Base-by-base conservation (phyloP, 2,797 vertebrate species). In the Ctenosaura bakeri region DNA sequence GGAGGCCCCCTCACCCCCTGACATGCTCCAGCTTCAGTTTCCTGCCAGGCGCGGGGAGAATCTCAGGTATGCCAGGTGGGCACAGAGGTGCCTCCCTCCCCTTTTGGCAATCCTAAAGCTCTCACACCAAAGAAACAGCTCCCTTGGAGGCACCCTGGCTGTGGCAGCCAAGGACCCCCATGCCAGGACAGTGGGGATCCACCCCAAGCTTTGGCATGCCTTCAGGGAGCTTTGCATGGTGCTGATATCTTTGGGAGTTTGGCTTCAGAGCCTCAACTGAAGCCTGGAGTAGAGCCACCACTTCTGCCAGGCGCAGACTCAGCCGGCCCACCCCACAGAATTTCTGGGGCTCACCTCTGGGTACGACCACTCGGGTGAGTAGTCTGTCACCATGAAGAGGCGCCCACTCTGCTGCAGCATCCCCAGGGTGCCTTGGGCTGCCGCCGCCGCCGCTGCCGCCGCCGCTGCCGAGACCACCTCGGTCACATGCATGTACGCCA, bases 361-460 rank as follows among this genome's bases (percentile, higher is more conserved):
- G 94, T 99, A 99, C 54, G 99, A 99, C 99, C 99, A 99, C 95
- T 99, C 99, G 1, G 99, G 99, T 66, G 99, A 99, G 96, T 99
- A 99, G 97, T 99, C 99, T 1, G 99, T 99, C 96, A 99, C 99
- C 98, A 99, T 98, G 97, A 99, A 99, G 96, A 99, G 97, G 85
- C 99, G 98, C 7, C 99, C 99, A 0, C 98, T 98, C 95, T 98
- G 98, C 97, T 99, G 99, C 80, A 99, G 98, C 98, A 99, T 97
- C 78, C 99, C 98, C 97, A 99, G 97, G 91, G 98, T 98, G 93
- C 98, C 98, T 93, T 98, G 99, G 90, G 98, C 96, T 0, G 98
- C 98, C 81, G 98, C 98, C 0, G 99, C 99, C 38, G 99, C 98
- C 81, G 98, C 98, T 0, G 99, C 99, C 35, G 99, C 99, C 92